Evolutionary conservation across 2,888 invertebrate genomes (phyloP), one percentile per base, ranked within the genome.

Genomic region (Drosophila infuscata): DNA sequence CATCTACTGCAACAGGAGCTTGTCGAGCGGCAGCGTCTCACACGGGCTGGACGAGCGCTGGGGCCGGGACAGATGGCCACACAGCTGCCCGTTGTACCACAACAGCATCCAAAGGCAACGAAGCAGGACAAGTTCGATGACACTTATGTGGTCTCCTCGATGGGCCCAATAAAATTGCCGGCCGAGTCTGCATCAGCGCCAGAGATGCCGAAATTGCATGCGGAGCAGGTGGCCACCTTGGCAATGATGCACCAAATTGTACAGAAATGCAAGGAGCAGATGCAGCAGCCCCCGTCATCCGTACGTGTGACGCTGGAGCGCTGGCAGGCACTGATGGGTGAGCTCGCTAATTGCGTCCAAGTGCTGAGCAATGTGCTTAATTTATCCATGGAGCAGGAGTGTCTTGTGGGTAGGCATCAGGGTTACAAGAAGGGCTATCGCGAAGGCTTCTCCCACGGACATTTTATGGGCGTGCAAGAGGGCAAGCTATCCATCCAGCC

Each of bases 321-420:
- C 5, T 54, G 76, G 56, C 68, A 73, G 36, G 12, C 53, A 9
- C n/a, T 79, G n/a, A 33, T 75, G 41, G 51, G 51, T 6, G 85
- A 84, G 15, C 56, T 85, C 2, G 60, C 74, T 11, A 67, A 65
- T 29, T 82, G 78, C 35, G 63, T 87, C 11, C 70, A 72, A 17
- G 51, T 76, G n/a, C 56, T 85, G 35, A 69, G 78, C 64, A 85
- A 87, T 46, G 74, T 84, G 17, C 74, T 87, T 4, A 83, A 85
- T 15, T 67, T 85, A 33, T 56, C 84, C 48, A 78, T 85, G 87
- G 87, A 85, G 29, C 85, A 85, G 60, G 85, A 85, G 46, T 78
- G 78, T 30, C 64, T 62, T 1, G 84, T 85, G 49, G 85, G 85
- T 46, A 52, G 35, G 48, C 71, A 73, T 43, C 78, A 70, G 38